Percentiles rank a stretch among this genome's conserved stretches.
These are phyloP conservation scores for Apostichopus californicus DNA, from an alignment of 35 echinoderm and acorn worm genomes.

Conservation along the genomic window DNA sequence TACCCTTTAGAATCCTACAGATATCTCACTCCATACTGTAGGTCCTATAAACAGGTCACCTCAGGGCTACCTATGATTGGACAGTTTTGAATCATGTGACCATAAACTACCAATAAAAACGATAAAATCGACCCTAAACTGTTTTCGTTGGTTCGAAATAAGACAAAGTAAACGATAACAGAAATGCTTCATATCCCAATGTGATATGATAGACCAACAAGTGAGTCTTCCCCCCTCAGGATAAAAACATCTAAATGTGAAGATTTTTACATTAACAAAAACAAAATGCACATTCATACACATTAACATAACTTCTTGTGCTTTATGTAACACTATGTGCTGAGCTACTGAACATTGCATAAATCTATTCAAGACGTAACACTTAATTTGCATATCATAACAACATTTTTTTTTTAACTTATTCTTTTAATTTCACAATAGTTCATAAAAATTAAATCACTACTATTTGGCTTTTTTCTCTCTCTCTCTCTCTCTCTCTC, in stretches of 20 bases:
- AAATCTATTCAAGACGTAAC: neutral
- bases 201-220: neutral
- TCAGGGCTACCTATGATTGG: neutral
- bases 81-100: neutral
- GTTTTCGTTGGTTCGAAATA: neutral
- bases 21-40: no score
- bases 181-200: neutral
- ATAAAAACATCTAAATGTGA: neutral
- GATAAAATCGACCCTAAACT: neutral
- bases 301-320: neutral
- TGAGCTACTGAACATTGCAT: neutral
- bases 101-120: neutral
- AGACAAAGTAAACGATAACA: neutral
- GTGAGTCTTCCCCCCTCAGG: neutral
- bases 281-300: neutral
- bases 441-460: neutral
- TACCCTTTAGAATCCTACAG: no score
- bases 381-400: neutral
- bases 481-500: neutral
- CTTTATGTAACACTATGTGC: neutral
- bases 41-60: no score
- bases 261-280: neutral
- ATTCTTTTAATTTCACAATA: neutral
- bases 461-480: neutral
- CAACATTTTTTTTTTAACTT: neutral